Evolutionary conservation across 2,888 invertebrate genomes (phyloP), one percentile per base, ranked within the genome.

Genomic region (Lepidocyrtoides sp.): DNA sequence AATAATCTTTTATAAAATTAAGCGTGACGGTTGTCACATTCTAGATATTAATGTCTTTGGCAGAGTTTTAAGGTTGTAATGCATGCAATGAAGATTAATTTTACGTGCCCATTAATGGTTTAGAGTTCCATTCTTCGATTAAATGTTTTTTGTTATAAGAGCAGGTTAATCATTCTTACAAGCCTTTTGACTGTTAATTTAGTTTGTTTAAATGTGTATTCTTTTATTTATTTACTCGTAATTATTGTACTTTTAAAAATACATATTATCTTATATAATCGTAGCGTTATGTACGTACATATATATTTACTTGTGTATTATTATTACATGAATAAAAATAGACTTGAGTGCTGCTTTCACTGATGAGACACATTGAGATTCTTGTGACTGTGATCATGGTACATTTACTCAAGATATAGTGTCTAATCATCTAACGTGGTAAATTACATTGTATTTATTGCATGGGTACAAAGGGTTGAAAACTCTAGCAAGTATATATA

Each of bases 171-270:
- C 5, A 72, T 8, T 51, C 14, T 2, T 14, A 2, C 77, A 77
- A 26, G 26, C 29, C 36, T 57, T 72, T 81, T 72, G 20, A 0
- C 17, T 23, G 36, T 12, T 12, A 17, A 44, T 20, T n/a, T 54
- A 48, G 48, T 48, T 44, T 44, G 48, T 75, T 48, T 77, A 26
- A 51, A 26, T 77, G 51, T 51, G 14, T 23, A 32, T 75, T 29
- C 3, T 4, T 48, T 48, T 83, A 48, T 66, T 83, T 66, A 83
- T 83, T 83, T 83, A 66, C 44, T 82, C 82, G n/a, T 60, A 82
- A 32, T 83, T 66, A 83, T 66, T 83, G 36, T 66, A 83, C 66
- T 83, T 63, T 81, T 41, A 82, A 82, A 82, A 82, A 60, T 60
- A 82, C 1, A 79, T 36, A n/a, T 48, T 75, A 26, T 10, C 75